Evolutionary conservation across 2,888 invertebrate genomes (phyloP).

Genomic region (Fragum fragum): DNA sequence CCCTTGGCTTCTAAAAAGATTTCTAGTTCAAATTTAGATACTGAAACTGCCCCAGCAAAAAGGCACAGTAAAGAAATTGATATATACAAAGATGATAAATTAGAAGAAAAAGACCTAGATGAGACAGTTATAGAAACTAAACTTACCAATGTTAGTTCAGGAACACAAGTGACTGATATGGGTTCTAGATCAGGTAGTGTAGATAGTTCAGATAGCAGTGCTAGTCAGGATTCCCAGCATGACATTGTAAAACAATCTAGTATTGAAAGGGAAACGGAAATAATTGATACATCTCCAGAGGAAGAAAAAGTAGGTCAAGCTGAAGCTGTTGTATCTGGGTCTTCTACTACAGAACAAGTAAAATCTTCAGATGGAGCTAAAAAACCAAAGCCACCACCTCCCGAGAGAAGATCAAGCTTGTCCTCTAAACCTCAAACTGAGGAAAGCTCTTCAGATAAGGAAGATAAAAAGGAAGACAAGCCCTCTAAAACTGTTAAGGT

Average conservation of each 20-base stretch:
- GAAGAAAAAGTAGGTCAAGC: background rate
- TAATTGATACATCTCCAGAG: slow-evolving; percentile 27
- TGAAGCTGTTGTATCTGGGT: background rate
- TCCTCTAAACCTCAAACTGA: slow-evolving; percentile 66
- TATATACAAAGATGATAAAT: slow-evolving; percentile 40
- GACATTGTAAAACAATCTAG: slow-evolving; percentile 55
- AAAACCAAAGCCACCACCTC: slow-evolving; percentile 78
- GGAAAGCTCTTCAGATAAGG: slow-evolving; percentile 20
- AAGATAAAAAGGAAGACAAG: background rate
- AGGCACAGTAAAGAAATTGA: slow-evolving; percentile 36
- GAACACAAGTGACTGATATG: background rate
- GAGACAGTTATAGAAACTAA: slow-evolving; percentile 51
- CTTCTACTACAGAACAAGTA: slow-evolving; percentile 3
- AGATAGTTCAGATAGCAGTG: slow-evolving; percentile 73
- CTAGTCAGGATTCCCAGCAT: slow-evolving; percentile 77
- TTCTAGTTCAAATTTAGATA: slow-evolving; percentile 53
- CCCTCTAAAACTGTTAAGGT: slow-evolving; percentile 6
- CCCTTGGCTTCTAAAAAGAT: slow-evolving; percentile 50
- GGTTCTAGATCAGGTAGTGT: slow-evolving; percentile 66
- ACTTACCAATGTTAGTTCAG: slow-evolving; percentile 54
- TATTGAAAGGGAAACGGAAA: slow-evolving; percentile 42
- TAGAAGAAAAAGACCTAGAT: slow-evolving; percentile 31
- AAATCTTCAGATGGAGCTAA: slow-evolving; percentile 42
- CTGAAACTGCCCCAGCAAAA: slow-evolving; percentile 28
- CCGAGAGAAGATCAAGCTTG: slow-evolving; percentile 78